Evolutionary conservation across 1,140 invertebrate genomes (phyloP).

Genomic region (Megathymus violae): DNA sequence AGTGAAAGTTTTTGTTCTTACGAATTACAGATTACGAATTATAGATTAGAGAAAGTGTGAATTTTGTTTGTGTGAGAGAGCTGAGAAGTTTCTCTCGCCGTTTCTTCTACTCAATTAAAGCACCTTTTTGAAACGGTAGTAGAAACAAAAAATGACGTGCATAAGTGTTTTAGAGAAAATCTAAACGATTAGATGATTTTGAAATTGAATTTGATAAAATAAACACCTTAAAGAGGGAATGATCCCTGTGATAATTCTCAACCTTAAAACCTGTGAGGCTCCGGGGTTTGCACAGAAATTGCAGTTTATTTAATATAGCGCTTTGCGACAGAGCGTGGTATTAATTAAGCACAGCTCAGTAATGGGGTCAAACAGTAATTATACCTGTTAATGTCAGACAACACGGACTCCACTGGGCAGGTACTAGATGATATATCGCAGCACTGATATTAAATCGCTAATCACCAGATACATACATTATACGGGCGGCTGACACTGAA

Average conservation of each 20-base stretch:
- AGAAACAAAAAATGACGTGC: too few species aligned
- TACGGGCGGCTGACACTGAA: conserved; percentile 9
- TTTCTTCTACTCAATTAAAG: too few species aligned
- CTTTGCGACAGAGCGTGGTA: conserved; percentile 31
- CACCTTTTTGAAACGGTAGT: too few species aligned
- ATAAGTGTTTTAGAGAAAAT: too few species aligned
- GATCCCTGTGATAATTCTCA: neutral
- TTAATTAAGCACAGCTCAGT: conserved; percentile 53
- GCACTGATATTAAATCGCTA: conserved; percentile 2
- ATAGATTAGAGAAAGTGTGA: too few species aligned
- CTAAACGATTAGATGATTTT: too few species aligned
- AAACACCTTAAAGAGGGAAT: too few species aligned
- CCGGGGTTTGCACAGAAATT: conserved; percentile 8
- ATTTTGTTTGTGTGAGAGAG: too few species aligned
- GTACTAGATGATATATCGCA: conserved; percentile 31
- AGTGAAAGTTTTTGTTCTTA: too few species aligned
- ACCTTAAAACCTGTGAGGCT: neutral
- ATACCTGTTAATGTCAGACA: conserved; percentile 61
- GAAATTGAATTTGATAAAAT: too few species aligned
- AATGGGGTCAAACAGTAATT: conserved; percentile 70
- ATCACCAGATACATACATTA: conserved; percentile 24
- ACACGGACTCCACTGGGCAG: conserved; percentile 44
- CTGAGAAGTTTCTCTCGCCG: too few species aligned
- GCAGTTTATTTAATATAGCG: conserved; percentile 25
- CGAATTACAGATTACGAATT: too few species aligned